Percentiles rank a stretch among this genome's conserved stretches.
These are phyloP conservation scores for Esox masquinongy DNA, from an alignment of 2,797 vertebrate genomes.

Conservation along the genomic window DNA sequence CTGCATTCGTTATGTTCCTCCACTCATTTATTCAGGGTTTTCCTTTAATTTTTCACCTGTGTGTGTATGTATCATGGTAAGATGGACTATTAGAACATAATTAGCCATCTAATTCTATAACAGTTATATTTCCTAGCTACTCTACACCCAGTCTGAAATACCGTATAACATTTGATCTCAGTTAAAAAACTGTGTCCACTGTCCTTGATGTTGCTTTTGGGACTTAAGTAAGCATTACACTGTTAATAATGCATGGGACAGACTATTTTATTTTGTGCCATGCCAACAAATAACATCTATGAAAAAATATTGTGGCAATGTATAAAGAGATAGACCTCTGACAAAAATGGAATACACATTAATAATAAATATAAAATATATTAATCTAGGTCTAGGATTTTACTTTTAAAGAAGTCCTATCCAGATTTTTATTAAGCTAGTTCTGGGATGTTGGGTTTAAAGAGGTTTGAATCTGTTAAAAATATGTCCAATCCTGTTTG, in stretches of 20 bases:
- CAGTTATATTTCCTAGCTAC: constrained; percentile 1
- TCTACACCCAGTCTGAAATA: not conserved
- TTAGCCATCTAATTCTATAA: not conserved
- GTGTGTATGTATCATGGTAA: not conserved
- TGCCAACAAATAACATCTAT: no score
- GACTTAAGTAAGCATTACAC: constrained; percentile 51
- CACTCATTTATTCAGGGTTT: no score
- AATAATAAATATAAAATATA: constrained; percentile 23
- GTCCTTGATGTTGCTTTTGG: constrained; percentile 45
- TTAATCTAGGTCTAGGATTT: constrained; percentile 17
- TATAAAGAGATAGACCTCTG: constrained; percentile 53
- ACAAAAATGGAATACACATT: constrained; percentile 47
- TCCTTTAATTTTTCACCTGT: no score
- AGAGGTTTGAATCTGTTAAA: not conserved
- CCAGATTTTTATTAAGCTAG: not conserved
- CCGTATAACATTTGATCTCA: constrained; percentile 1
- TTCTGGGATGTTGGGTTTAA: not conserved
- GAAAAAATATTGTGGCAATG: constrained; percentile 49
- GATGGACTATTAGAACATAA: constrained; percentile 1
- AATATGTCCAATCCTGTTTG: not conserved
- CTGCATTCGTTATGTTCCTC: no score
- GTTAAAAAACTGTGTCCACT: constrained; percentile 41
- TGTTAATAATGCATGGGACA: constrained; percentile 56
- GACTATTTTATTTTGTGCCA: no score
- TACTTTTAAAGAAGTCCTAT: no score